These are phyloP conservation scores for Ennomos erosarius DNA, from an alignment of 2,888 invertebrate genomes.

Conservation along the genomic window DNA sequence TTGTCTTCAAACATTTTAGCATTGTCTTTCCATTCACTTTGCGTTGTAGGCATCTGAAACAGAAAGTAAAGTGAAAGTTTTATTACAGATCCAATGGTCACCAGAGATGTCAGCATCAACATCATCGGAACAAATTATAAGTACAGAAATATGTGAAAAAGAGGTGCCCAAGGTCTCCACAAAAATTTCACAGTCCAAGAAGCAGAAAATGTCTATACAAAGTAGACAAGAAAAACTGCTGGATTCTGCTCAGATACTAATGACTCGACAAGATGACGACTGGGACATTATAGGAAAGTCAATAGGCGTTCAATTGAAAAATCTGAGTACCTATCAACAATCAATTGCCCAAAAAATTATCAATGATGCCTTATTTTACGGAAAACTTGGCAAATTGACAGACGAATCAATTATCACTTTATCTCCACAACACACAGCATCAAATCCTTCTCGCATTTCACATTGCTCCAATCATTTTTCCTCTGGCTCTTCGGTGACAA, in stretches of 20 bases:
- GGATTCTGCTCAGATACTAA: too few relatives aligned
- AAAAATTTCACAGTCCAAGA: constrained; percentile 6
- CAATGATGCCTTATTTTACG: constrained; percentile 33
- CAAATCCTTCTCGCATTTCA: constrained; percentile 1
- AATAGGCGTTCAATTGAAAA: constrained; percentile 30
- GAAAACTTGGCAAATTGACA: constrained; percentile 30
- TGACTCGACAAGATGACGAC: constrained; percentile 2
- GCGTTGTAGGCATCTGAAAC: constrained; percentile 15
- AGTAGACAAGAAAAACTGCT: too few relatives aligned
- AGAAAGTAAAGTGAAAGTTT: constrained; percentile 14
- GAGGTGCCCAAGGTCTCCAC: background rate
- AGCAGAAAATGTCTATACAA: background rate
- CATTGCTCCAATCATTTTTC: constrained; percentile 1
- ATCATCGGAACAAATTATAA: constrained; percentile 7
- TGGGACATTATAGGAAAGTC: constrained; percentile 27
- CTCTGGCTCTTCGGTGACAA: background rate
- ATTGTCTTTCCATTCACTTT: constrained; percentile 4
- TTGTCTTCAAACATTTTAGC: constrained; percentile 36
- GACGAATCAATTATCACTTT: constrained; percentile 8
- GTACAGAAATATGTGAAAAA: constrained; percentile 9
- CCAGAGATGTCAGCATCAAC: constrained; percentile 8
- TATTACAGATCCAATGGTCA: constrained; percentile 11
- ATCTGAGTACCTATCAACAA: constrained; percentile 24
- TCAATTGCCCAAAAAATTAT: constrained; percentile 35
- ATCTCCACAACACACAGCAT: constrained; percentile 5